Percentiles rank a stretch among this genome's conserved stretches.
Conservation (phyloP, 2,113 vertebrate genomes). For the Malurus elegans region DNA sequence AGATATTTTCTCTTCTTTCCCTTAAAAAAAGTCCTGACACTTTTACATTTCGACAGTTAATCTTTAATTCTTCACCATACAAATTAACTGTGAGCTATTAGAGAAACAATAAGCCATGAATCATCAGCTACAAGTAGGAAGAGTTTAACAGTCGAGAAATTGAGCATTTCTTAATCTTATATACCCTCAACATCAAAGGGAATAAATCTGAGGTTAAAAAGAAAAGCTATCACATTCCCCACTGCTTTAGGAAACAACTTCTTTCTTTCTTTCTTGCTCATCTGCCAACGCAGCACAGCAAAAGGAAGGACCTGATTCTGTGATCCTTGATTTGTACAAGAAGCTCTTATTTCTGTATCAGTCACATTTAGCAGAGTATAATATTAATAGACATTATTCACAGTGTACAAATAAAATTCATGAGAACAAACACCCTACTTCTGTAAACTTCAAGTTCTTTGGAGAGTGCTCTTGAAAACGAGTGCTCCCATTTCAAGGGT, state of each 20-base stretch:
- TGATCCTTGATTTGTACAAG: background rate
- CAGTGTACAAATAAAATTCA: background rate
- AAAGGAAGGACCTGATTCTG: background rate
- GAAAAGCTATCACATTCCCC: background rate
- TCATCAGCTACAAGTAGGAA: constrained; percentile 32
- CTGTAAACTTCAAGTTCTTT: background rate
- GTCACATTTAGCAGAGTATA: background rate
- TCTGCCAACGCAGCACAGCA: background rate
- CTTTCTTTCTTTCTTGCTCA: background rate
- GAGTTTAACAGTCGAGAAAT: constrained; percentile 33
- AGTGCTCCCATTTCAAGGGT: background rate
- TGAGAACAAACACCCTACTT: background rate
- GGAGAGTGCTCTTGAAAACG: background rate
- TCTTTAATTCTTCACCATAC: constrained; percentile 42
- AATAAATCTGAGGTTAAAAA: constrained; percentile 58
- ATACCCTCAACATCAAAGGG: constrained; percentile 23
- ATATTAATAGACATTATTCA: background rate
- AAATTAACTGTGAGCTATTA: constrained; percentile 37
- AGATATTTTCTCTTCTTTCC: background rate
- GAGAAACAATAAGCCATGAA: constrained; percentile 53
- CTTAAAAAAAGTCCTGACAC: background rate
- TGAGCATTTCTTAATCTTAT: constrained; percentile 50
- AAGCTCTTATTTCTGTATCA: background rate
- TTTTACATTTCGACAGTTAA: constrained; percentile 47
- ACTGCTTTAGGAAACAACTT: background rate